phyloP scores from a whole-genome alignment of 1,140 invertebrate species.

The Lysiphlebus fabarum region DNA sequence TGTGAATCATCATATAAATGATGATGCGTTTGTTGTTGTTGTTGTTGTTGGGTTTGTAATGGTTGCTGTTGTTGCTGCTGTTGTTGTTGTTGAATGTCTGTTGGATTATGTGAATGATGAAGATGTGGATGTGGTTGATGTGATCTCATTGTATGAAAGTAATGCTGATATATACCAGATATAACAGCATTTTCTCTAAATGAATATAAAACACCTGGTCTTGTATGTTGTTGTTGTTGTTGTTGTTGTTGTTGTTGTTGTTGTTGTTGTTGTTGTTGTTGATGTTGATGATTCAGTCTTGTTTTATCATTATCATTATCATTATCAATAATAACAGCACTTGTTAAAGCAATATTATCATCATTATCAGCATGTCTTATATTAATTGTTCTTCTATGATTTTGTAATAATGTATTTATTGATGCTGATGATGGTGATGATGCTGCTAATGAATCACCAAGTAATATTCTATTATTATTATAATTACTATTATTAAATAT shows the following conservation, averaged over 20 bases:
- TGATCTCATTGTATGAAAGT: constrained; percentile 38
- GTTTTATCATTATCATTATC: constrained; percentile 16
- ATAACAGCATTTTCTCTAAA: constrained; percentile 39
- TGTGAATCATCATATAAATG: constrained; percentile 23
- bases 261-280: constrained; percentile 11
- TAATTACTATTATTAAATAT: constrained; percentile 28
- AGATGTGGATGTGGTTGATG: constrained; percentile 34
- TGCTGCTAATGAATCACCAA: constrained; percentile 17
- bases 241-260: constrained; percentile 1
- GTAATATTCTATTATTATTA: constrained; percentile 8
- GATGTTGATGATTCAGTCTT: constrained; percentile 22
- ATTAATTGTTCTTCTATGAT: constrained; percentile 1
- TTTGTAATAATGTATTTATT: constrained; percentile 25
- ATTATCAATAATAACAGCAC: background rate
- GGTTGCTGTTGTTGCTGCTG: constrained; percentile 29
- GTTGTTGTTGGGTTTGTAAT: constrained; percentile 22
- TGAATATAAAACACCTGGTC: constrained; percentile 33
- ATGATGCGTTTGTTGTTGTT: constrained; percentile 28
- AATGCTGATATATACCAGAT: constrained; percentile 46
- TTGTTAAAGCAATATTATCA: constrained; percentile 17
- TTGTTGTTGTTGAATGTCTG: constrained; percentile 20
- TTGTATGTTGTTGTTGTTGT: constrained; percentile 5
- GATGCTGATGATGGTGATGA: constrained; percentile 38
- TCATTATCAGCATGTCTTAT: background rate
- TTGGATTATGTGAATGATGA: constrained; percentile 25